phyloP scores from a whole-genome alignment of 1,140 invertebrate species.

The Drosophila persimilis region DNA sequence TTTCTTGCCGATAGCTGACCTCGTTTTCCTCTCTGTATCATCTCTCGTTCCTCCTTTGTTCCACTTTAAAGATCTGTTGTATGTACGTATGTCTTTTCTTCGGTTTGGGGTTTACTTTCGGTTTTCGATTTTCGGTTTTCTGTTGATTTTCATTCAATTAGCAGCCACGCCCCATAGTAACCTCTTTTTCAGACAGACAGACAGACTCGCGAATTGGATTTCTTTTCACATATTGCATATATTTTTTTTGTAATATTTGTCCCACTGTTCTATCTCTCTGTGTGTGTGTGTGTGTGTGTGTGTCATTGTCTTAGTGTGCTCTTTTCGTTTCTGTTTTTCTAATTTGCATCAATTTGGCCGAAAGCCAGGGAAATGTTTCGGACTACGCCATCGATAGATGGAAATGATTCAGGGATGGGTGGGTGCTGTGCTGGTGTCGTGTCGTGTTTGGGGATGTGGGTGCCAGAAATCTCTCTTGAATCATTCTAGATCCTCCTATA shows the following conservation, averaged over 20 bases:
- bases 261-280: constrained; percentile 30
- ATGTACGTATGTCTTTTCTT: background rate
- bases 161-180: constrained; percentile 51
- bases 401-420: constrained; percentile 59
- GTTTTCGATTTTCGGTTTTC: constrained; percentile 34
- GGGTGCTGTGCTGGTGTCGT: background rate
- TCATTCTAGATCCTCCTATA: constrained; percentile 34
- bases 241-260: constrained; percentile 42
- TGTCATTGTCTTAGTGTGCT: constrained; percentile 42
- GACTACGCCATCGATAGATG: constrained; percentile 68
- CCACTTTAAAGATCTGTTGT: constrained; percentile 23
- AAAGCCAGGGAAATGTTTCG: constrained; percentile 65
- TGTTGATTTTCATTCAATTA: constrained; percentile 58
- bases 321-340: constrained; percentile 53
- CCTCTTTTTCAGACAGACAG: constrained; percentile 25
- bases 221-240: constrained; percentile 31
- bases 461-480: constrained; percentile 26
- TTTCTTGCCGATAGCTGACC: constrained; percentile 52
- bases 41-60: constrained; percentile 6
- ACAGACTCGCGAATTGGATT: constrained; percentile 43
- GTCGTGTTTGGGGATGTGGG: constrained; percentile 2
- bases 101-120: constrained; percentile 38
- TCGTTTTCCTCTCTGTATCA: constrained; percentile 45
- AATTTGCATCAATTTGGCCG: constrained; percentile 71
- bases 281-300: constrained; percentile 32